Percentiles rank a stretch among this genome's conserved stretches.
These are phyloP conservation scores for Phaetusa simplex DNA, from an alignment of 2,113 vertebrate genomes.

Conservation along the genomic window DNA sequence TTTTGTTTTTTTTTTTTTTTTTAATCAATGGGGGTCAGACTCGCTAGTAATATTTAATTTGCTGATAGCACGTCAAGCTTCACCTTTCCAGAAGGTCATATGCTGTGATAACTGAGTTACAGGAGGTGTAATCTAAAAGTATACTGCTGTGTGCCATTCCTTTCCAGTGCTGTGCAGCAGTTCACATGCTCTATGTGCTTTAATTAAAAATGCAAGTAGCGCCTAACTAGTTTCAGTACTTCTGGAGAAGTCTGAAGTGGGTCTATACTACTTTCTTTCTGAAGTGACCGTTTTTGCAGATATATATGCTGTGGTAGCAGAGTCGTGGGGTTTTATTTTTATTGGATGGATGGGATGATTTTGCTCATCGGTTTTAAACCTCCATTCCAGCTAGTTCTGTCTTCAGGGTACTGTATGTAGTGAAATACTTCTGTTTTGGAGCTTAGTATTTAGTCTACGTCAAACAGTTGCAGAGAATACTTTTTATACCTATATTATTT, in stretches of 20 bases:
- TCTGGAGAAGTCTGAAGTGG: background rate
- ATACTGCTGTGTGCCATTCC: background rate
- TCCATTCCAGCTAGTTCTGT: background rate
- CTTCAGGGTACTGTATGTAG: background rate
- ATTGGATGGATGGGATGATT: background rate
- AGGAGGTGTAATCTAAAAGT: background rate
- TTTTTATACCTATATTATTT: background rate
- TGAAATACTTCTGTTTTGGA: background rate
- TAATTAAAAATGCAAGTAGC: background rate
- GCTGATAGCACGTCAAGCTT: background rate
- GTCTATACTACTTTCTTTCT: background rate
- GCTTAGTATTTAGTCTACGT: background rate
- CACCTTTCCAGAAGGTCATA: background rate
- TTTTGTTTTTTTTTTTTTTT: background rate
- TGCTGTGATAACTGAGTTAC: background rate
- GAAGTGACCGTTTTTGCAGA: background rate
- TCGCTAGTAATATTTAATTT: background rate
- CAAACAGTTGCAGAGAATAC: background rate
- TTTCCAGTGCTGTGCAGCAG: background rate
- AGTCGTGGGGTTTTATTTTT: background rate
- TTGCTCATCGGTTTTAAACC: background rate
- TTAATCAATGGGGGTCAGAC: background rate
- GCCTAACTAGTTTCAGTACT: background rate
- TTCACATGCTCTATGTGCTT: background rate
- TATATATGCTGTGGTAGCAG: background rate